A percentile compares a stretch with the other conserved stretches of the same genome.
phyloP scores from a whole-genome alignment of 2,888 invertebrate genomes.

The Macrophya alboannulata region DNA sequence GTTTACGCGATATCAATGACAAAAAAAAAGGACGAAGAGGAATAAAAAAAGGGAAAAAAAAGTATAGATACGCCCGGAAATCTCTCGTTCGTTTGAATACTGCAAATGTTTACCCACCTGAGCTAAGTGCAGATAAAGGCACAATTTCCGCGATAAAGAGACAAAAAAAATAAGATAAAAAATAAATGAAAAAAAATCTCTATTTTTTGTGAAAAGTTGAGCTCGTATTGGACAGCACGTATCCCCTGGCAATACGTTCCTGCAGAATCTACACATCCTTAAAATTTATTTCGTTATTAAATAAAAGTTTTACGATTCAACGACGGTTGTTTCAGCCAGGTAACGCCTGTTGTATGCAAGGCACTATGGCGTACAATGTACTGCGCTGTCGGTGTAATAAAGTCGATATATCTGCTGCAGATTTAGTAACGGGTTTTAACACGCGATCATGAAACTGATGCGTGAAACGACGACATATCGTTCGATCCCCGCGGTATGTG shows the following conservation, averaged over 20 bases:
- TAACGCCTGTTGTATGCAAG: conserved; percentile 14
- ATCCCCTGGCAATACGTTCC: not conserved
- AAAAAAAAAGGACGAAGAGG: not conserved
- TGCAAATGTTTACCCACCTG: conserved; percentile 43
- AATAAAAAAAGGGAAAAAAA: not conserved
- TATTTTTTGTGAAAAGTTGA: conserved; percentile 28
- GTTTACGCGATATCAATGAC: conserved; percentile 7
- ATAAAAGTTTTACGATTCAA: conserved; percentile 37
- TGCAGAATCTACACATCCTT: not conserved
- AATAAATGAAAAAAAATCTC: not conserved
- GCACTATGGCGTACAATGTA: not conserved
- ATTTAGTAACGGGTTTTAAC: conserved; percentile 15
- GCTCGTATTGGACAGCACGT: conserved; percentile 9
- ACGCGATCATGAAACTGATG: conserved; percentile 21
- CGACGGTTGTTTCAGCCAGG: conserved; percentile 28
- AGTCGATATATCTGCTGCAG: conserved; percentile 24
- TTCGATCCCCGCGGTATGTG: not conserved
- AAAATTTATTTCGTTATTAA: conserved; percentile 48
- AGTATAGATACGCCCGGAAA: conserved; percentile 23
- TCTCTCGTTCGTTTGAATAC: conserved; percentile 37
- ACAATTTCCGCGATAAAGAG: conserved; percentile 18
- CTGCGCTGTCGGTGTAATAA: conserved; percentile 19
- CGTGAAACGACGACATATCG: conserved; percentile 33
- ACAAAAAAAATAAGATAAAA: not conserved
- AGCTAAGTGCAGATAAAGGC: conserved; percentile 15